These are phyloP conservation scores for Drepana falcataria DNA, from an alignment of 2,888 invertebrate species.

Conservation along the genomic window DNA sequence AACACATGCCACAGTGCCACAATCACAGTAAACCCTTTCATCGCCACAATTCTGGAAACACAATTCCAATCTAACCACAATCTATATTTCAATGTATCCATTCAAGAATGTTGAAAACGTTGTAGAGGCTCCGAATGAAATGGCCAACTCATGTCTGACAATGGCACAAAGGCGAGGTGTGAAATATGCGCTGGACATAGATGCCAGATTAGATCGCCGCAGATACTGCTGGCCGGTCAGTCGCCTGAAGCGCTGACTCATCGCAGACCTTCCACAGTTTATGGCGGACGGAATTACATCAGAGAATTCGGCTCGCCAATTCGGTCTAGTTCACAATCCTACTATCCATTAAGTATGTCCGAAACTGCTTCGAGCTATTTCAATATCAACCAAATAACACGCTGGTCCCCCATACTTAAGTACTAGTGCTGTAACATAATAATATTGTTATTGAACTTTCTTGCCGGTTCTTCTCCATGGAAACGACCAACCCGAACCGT, in stretches of 20 bases:
- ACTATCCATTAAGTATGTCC: no score
- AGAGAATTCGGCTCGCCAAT: neutral
- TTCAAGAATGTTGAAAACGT: constrained; percentile 10
- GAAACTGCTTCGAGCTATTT: no score
- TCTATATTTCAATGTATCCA: constrained; percentile 7
- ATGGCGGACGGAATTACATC: constrained; percentile 17
- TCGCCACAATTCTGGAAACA: constrained; percentile 1
- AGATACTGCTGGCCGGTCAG: constrained; percentile 12
- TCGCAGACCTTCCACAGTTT: constrained; percentile 29
- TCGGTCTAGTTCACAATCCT: no score
- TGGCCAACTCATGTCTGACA: constrained; percentile 26
- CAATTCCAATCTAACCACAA: constrained; percentile 10
- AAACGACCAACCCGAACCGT: no score
- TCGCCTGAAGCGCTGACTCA: constrained; percentile 27
- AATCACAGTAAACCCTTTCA: neutral
- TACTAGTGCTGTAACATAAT: no score
- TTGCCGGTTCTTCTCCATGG: no score
- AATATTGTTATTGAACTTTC: no score
- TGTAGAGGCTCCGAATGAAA: constrained; percentile 15
- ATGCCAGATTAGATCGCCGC: constrained; percentile 4
- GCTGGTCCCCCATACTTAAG: no score
- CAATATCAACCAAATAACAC: no score
- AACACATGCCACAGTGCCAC: neutral
- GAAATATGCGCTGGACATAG: constrained; percentile 21
- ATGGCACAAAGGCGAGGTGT: constrained; percentile 24